Percentiles rank a stretch among this genome's conserved stretches.
Conservation (phyloP, 2,113 vertebrate genomes). For the Gobio gobio region DNA sequence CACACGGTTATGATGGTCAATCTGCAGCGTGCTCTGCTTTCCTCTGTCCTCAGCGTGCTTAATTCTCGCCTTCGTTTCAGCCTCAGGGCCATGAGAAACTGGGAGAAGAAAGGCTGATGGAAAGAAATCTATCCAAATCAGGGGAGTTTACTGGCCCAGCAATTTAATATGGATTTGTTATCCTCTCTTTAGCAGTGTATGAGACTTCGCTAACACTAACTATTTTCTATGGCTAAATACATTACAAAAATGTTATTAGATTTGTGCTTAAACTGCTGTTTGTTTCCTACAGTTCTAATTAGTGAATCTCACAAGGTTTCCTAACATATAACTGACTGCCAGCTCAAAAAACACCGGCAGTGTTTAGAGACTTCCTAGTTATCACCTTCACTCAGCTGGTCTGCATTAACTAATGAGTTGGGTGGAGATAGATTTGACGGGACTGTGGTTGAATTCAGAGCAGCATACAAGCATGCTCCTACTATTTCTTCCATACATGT, state of each 20-base stretch:
- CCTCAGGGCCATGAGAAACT: constrained; percentile 34
- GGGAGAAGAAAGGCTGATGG: background rate
- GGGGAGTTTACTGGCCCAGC: background rate
- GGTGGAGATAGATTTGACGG: background rate
- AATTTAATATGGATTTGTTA: background rate
- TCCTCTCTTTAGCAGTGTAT: background rate
- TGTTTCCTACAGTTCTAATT: background rate
- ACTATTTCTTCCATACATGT: background rate
- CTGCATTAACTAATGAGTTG: constrained; percentile 5
- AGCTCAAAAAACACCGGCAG: background rate
- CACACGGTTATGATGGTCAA: constrained; percentile 22
- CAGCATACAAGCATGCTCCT: background rate
- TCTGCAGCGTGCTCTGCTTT: constrained; percentile 22
- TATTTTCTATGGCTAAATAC: background rate
- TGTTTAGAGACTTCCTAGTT: background rate
- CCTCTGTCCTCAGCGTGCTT: constrained; percentile 31
- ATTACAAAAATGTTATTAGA: background rate
- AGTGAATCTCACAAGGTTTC: background rate
- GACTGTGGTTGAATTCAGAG: background rate
- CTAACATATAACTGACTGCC: background rate
- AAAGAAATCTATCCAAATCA: background rate
- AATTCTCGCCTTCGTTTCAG: constrained; percentile 44
- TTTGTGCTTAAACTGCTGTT: background rate
- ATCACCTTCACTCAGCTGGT: constrained; percentile 37
- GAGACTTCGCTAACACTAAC: background rate